Percentiles rank a stretch among this genome's conserved stretches.
These are phyloP conservation scores for Operophtera brumata DNA, from an alignment of 2,888 invertebrate species.

Conservation along the genomic window DNA sequence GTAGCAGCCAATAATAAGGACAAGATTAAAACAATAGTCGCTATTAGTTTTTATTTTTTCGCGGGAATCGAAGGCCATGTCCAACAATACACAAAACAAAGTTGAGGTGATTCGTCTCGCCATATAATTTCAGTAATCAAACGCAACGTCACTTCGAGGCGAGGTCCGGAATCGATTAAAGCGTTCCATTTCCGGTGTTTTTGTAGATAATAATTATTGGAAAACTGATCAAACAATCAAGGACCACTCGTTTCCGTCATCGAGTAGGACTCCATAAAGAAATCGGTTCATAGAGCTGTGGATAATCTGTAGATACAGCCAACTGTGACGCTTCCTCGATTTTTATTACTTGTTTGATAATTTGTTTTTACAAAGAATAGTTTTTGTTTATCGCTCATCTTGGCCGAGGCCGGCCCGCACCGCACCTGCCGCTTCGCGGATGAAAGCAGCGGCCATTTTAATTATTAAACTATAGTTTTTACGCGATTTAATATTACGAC, in stretches of 20 bases:
- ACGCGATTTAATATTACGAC: conserved; percentile 70
- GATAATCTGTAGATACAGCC: conserved; percentile 73
- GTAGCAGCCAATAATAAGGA: conserved; percentile 67
- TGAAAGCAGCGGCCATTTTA: conserved; percentile 67
- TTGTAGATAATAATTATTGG: conserved; percentile 72
- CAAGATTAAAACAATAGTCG: conserved; percentile 76
- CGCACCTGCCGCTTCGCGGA: conserved; percentile 58
- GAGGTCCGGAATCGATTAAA: conserved; percentile 76
- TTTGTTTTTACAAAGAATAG: conserved; percentile 72
- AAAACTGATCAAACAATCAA: conserved; percentile 75
- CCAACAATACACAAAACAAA: conserved; percentile 75
- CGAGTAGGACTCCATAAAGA: conserved; percentile 60
- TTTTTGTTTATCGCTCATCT: conserved; percentile 55
- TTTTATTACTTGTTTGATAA: conserved; percentile 73
- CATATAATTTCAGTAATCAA: conserved; percentile 78
- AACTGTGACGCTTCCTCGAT: conserved; percentile 78
- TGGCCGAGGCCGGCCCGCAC: conserved; percentile 32
- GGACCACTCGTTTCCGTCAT: conserved; percentile 67
- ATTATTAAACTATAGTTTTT: conserved; percentile 74
- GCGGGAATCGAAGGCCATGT: conserved; percentile 64
- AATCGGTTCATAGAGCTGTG: conserved; percentile 66
- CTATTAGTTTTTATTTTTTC: conserved; percentile 77
- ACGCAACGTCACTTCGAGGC: conserved; percentile 72
- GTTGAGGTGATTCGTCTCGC: conserved; percentile 71
- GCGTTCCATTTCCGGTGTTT: conserved; percentile 76